phyloP scores from a whole-genome alignment of 2,113 vertebrate species.

The Sander lucioperca region DNA sequence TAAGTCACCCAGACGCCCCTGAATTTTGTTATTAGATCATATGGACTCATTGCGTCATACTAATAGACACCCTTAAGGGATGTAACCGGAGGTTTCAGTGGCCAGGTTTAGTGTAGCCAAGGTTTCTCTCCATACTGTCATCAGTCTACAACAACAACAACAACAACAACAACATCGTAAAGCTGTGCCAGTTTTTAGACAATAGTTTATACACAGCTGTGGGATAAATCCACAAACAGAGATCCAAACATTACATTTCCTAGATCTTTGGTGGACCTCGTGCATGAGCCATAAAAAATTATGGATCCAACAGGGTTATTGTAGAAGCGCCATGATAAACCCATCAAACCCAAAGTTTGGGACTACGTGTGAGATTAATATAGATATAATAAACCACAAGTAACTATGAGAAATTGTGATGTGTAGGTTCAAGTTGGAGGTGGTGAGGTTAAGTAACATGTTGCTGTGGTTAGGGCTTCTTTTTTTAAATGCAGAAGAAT shows the following conservation, averaged over 20 bases:
- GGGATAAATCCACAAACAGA: background rate
- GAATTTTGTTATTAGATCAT: conserved; percentile 18
- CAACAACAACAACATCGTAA: background rate
- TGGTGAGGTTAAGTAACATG: background rate
- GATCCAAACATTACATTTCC: background rate
- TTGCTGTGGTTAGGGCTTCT: background rate
- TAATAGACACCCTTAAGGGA: conserved; percentile 6
- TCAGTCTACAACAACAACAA: background rate
- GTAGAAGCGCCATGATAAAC: background rate
- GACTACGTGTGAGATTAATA: background rate
- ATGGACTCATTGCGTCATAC: background rate
- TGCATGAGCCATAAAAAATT: background rate
- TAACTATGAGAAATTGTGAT: background rate
- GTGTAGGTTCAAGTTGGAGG: background rate
- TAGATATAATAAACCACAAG: background rate
- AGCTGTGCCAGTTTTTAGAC: background rate
- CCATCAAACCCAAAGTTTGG: background rate
- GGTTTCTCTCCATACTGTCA: background rate
- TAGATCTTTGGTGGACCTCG: background rate
- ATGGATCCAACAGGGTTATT: no score
- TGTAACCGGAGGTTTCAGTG: conserved; percentile 12
- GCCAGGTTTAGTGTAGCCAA: background rate
- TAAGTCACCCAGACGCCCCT: background rate
- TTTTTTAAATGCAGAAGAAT: background rate
- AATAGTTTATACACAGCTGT: no score